These are phyloP conservation scores for Prionace glauca DNA, from an alignment of 2,797 vertebrate species.

Conservation along the genomic window DNA sequence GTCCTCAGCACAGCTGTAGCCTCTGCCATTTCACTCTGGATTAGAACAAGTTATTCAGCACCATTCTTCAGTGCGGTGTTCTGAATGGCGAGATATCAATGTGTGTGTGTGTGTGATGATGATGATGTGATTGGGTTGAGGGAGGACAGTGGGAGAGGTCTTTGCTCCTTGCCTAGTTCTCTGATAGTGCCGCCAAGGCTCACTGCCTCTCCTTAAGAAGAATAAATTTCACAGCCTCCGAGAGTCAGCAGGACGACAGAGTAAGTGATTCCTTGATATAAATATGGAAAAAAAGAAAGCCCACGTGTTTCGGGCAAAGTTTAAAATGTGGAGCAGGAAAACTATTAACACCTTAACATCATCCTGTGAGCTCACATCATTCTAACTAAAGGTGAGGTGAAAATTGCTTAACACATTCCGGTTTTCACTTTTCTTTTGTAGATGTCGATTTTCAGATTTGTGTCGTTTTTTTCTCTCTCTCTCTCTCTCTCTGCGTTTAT, in stretches of 20 bases:
- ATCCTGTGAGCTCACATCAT: neutral
- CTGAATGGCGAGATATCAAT: neutral
- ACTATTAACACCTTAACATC: neutral
- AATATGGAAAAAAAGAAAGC: neutral
- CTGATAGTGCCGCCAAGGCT: neutral
- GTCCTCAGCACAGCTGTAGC: neutral
- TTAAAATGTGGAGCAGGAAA: neutral
- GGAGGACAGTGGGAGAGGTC: neutral
- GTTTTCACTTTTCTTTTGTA: neutral
- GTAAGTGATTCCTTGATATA: neutral
- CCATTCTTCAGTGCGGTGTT: neutral
- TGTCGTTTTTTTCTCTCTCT: no score
- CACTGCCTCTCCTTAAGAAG: neutral
- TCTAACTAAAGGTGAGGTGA: neutral
- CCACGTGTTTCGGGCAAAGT: neutral
- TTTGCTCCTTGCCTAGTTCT: neutral
- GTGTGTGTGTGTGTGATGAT: neutral
- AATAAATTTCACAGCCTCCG: neutral
- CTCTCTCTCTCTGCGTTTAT: neutral
- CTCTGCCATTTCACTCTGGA: neutral
- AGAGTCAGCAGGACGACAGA: neutral
- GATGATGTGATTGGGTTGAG: neutral
- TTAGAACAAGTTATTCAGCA: neutral
- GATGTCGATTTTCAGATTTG: neutral
- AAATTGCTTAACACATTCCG: neutral